Evolutionary conservation across 2,888 invertebrate genomes (phyloP).

Genomic region (Phengaris arion): DNA sequence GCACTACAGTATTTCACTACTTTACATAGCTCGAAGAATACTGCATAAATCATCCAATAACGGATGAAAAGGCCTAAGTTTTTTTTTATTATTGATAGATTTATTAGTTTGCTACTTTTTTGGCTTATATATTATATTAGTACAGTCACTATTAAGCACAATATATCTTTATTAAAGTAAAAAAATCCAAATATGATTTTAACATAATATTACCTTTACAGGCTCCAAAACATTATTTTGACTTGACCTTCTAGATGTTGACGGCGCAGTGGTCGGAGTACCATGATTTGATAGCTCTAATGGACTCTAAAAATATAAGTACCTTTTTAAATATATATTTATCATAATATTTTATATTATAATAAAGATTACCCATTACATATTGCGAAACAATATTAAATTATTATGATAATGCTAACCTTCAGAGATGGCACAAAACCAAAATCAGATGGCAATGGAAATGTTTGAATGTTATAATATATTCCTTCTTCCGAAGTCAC

Average conservation of each 20-base stretch:
- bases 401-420: slow-evolving; percentile 42
- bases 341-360: neutral
- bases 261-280: slow-evolving; percentile 68
- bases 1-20: too few relatives aligned
- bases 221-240: slow-evolving; percentile 68
- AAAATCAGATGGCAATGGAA: slow-evolving; percentile 70
- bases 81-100: too few relatives aligned
- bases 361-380: neutral
- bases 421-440: slow-evolving; percentile 70
- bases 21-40: too few relatives aligned
- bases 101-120: too few relatives aligned
- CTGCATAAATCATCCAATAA: too few relatives aligned
- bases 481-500: slow-evolving; percentile 72
- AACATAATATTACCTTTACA: slow-evolving; percentile 50
- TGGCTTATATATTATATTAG: too few relatives aligned
- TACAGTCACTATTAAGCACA: too few relatives aligned
- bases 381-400: neutral
- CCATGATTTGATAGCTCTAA: slow-evolving; percentile 59
- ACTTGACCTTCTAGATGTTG: slow-evolving; percentile 70
- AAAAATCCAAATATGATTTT: too few relatives aligned
- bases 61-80: too few relatives aligned
- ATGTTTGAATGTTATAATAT: slow-evolving; percentile 62
- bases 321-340: neutral
- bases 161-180: too few relatives aligned
- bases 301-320: slow-evolving; percentile 51